Percentiles rank a stretch among this genome's conserved stretches.
These are phyloP conservation scores for Carduelis carduelis DNA, from an alignment of 2,797 vertebrate genomes.

Conservation along the genomic window DNA sequence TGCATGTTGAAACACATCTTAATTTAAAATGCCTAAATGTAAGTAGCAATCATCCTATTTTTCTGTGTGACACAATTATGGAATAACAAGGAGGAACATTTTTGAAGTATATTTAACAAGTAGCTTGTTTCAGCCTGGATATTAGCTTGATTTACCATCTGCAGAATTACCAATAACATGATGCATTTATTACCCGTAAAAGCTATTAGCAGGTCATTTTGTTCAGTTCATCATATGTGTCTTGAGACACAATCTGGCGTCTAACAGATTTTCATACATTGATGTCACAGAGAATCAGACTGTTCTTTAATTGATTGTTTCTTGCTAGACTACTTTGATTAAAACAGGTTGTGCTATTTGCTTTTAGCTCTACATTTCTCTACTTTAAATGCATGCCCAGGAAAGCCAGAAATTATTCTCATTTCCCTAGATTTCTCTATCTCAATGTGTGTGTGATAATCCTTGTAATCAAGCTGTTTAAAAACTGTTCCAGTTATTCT, in stretches of 20 bases:
- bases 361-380: conserved; percentile 78
- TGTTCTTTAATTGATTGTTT: conserved; percentile 88
- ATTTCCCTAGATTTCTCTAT: conserved; percentile 73
- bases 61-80: conserved; percentile 66
- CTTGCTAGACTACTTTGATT: conserved; percentile 86
- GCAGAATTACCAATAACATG: conserved; percentile 87
- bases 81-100: conserved; percentile 75
- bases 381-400: conserved; percentile 68
- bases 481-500: conserved; percentile 67
- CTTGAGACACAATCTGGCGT: conserved; percentile 88
- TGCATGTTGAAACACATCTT: conserved; percentile 66
- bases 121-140: conserved; percentile 80
- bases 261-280: conserved; percentile 87
- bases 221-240: conserved; percentile 88
- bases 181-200: conserved; percentile 88
- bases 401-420: conserved; percentile 74
- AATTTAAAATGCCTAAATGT: conserved; percentile 73
- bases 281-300: conserved; percentile 85
- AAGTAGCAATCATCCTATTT: conserved; percentile 69
- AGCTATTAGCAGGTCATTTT: conserved; percentile 88
- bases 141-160: conserved; percentile 88
- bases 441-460: conserved; percentile 73
- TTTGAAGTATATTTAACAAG: conserved; percentile 83
- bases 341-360: conserved; percentile 81
- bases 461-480: conserved; percentile 68